Evolutionary conservation across 2,888 invertebrate genomes (phyloP).

Genomic region (Chesias legatella): DNA sequence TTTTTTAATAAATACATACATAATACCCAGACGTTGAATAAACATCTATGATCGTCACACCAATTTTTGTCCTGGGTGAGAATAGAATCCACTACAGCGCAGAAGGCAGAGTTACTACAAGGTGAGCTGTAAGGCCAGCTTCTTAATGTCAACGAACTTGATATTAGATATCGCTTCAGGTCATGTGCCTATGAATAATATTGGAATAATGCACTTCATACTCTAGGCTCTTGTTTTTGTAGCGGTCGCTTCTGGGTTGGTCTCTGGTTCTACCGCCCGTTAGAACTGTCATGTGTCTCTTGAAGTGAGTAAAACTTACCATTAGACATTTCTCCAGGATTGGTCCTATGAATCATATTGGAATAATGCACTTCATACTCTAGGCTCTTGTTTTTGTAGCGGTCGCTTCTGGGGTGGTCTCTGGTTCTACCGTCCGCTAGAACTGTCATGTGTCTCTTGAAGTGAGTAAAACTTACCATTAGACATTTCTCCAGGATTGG

Average conservation of each 20-base stretch:
- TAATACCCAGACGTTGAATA: too few relatives aligned
- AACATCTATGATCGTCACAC: too few relatives aligned
- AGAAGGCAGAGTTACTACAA: too few relatives aligned
- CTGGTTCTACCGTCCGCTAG: too few relatives aligned
- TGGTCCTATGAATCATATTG: constrained; percentile 49
- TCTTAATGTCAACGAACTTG: too few relatives aligned
- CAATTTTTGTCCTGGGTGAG: too few relatives aligned
- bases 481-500: constrained; percentile 64
- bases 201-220: constrained; percentile 88
- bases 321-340: constrained; percentile 72
- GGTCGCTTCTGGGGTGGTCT: constrained; percentile 80
- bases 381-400: constrained; percentile 63
- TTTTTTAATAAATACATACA: too few relatives aligned
- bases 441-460: too few relatives aligned
- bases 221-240: constrained; percentile 52
- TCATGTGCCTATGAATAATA: constrained; percentile 43
- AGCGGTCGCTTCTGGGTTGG: constrained; percentile 79
- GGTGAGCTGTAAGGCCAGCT: too few relatives aligned
- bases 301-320: constrained; percentile 74
- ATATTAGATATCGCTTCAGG: constrained; percentile 78
- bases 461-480: constrained; percentile 77
- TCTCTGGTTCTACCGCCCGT: too few relatives aligned
- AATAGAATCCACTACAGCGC: too few relatives aligned
- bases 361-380: constrained; percentile 88
- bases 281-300: too few relatives aligned